Evolutionary conservation across 2,113 vertebrate genomes (phyloP).

Genomic region (Megalops atlanticus): DNA sequence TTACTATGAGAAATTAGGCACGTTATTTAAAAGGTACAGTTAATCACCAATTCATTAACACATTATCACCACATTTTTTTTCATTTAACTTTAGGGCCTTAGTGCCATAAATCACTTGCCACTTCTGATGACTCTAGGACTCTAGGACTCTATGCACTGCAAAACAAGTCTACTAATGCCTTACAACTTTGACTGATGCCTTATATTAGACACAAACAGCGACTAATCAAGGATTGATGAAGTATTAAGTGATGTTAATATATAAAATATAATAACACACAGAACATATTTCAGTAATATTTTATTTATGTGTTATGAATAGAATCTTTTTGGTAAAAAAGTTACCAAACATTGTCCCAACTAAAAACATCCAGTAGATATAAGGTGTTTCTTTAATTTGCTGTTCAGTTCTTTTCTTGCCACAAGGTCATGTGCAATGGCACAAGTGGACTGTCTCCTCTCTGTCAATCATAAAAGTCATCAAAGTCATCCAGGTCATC

Average conservation of each 20-base stretch:
- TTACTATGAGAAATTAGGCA: not conserved
- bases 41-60: not conserved
- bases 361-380: no score
- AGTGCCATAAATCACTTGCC: not conserved
- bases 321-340: no score
- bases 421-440: not conserved
- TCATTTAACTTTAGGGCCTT: not conserved
- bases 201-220: no score
- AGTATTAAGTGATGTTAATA: no score
- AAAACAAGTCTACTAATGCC: not conserved
- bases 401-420: not conserved
- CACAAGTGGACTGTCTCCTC: conserved; percentile 7
- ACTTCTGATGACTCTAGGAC: not conserved
- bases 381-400: no score
- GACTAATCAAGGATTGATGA: no score
- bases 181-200: no score
- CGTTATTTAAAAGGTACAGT: not conserved
- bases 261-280: no score
- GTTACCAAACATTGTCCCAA: no score
- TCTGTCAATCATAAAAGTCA: conserved; percentile 67
- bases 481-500: conserved; percentile 64
- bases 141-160: no score
- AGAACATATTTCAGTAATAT: no score
- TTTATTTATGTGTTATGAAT: no score
- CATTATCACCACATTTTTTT: not conserved